Conservation (phyloP, 2,113 vertebrate genomes). For the Neomonachus schauinslandi region DNA sequence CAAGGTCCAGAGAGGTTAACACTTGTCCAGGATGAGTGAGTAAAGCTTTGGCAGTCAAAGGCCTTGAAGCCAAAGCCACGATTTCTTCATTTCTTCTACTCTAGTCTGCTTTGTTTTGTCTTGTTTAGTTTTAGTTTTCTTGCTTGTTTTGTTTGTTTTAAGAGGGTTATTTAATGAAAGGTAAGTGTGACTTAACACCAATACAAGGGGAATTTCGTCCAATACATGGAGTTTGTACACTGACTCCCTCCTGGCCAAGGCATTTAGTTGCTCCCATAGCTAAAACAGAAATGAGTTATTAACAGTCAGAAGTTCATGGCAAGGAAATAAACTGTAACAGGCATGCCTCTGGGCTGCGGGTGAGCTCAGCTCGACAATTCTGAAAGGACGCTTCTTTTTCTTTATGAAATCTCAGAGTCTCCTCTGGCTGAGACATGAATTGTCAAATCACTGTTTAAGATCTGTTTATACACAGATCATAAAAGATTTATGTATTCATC, state of each 20-base stretch:
- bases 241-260: not conserved
- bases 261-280: not conserved
- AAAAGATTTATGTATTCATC: not conserved
- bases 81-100: not conserved
- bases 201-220: not conserved
- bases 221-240: not conserved
- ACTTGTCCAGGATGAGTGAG: not conserved
- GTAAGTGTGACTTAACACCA: not conserved
- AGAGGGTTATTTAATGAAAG: not conserved
- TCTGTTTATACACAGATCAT: not conserved
- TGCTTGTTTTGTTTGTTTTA: not conserved
- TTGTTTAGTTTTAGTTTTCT: not conserved
- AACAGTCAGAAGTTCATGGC: not conserved
- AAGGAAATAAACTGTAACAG: not conserved
- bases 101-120: not conserved
- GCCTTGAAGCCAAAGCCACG: not conserved
- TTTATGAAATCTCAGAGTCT: not conserved
- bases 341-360: not conserved
- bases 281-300: not conserved
- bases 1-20: not conserved
- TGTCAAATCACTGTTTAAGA: slow-evolving; percentile 25
- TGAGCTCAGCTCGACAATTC: not conserved
- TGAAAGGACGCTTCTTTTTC: not conserved
- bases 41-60: not conserved
- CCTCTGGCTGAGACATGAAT: not conserved